Base-by-base conservation (phyloP, 2,888 invertebrate species). In the Cryptosula pallasiana region DNA sequence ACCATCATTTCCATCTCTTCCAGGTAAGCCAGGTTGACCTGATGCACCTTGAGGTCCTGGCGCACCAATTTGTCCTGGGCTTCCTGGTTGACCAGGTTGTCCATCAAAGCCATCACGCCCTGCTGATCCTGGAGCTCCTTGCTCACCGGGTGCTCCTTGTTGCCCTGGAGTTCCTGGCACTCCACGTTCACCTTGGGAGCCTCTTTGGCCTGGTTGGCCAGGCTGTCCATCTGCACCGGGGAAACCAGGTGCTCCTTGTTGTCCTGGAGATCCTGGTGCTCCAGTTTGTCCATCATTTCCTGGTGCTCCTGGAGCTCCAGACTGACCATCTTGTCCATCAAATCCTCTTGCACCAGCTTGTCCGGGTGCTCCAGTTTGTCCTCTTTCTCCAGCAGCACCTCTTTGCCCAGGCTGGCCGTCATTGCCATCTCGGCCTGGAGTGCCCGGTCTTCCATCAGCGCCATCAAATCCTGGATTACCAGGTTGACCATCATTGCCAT, bases 321-420 rank as follows among this genome's bases (percentile, higher is more conserved):
- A 9, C 27, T 32, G 27, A 5, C 63, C 63, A 13, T 20, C 25
- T 9, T 3, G 3, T 32, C 63, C 63, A 29, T 20, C 63, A 29
- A 5, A 5, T 25, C 63, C 63, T 63, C 27, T 27, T 34, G 20
- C 25, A 29, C 63, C 63, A 16, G 63, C 13, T 57, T 57, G 57
- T 13, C 57, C 57, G n/a, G 57, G 63, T 63, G 63, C 32, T 63
- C 63, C 63, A 63, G 63, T 32, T 63, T 63, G 63, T 13, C 63
- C 63, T 63, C 25, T 20, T 25, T 20, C 63, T 27, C 63, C 63
- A 29, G 20, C 29, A 29, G 20, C 13, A 5, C 63, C 57, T 57
- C 25, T 13, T 57, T 57, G 57, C 5, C 57, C 57, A 57, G n/a
- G 57, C 23, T 57, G 57, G 25, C 57, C 57, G n/a, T 57, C 25